Evolutionary conservation across 2,797 vertebrate species (phyloP).

Genomic region (Gymnoscopelus braueri): DNA sequence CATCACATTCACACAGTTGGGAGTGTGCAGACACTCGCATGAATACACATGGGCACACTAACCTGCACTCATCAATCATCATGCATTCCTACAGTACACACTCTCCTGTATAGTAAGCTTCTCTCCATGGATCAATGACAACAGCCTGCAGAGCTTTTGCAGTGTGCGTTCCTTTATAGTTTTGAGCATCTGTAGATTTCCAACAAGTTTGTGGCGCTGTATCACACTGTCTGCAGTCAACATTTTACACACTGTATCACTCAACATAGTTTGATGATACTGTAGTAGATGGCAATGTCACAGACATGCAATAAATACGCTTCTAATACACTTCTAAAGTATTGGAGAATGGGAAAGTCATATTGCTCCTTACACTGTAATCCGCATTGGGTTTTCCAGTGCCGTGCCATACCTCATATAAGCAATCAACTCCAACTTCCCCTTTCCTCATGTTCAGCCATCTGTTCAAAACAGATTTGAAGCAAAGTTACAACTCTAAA

Average conservation of each 20-base stretch:
- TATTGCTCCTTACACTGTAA: not conserved
- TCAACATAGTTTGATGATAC: not conserved
- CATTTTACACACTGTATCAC: not conserved
- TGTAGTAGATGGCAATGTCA: no score
- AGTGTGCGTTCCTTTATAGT: not conserved
- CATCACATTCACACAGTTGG: conserved; percentile 20
- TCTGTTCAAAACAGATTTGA: conserved; percentile 28
- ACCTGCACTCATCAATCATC: not conserved
- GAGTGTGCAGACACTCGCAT: conserved; percentile 13
- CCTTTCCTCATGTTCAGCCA: conserved; percentile 40
- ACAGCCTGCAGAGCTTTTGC: conserved; percentile 26
- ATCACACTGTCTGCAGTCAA: not conserved
- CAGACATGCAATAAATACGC: not conserved
- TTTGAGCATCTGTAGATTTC: not conserved
- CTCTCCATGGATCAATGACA: conserved; percentile 44
- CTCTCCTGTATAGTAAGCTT: conserved; percentile 10
- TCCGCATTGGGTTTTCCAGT: not conserved
- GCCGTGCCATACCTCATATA: conserved; percentile 7
- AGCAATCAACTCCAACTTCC: conserved; percentile 15
- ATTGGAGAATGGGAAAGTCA: not conserved
- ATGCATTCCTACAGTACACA: not conserved
- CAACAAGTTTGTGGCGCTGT: not conserved
- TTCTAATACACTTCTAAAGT: not conserved
- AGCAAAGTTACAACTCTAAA: conserved; percentile 27
- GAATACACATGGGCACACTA: not conserved